Evolutionary conservation across 2,888 invertebrate genomes (phyloP), one percentile per base, ranked within the genome.

Genomic region (Caenorhabditis uteleia): DNA sequence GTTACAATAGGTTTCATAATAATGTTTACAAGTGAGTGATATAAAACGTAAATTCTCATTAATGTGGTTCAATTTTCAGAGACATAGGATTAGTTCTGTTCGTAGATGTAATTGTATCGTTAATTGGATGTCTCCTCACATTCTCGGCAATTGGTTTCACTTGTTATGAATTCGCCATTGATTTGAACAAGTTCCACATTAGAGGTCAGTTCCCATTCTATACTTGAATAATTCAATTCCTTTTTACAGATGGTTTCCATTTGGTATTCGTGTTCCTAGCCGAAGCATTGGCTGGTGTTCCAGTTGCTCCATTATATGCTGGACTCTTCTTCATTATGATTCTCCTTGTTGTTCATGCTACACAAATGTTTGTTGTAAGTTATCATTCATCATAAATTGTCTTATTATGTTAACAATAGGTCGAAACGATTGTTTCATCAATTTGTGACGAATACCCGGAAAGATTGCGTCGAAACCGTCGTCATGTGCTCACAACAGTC

Each of bases 241-340:
- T 5, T 25, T 27, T 38, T 68, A 36, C 48, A 72, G 78, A 77
- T 31, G 78, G 79, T 16, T 70, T 77, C 40, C 76, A 78, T 48
- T 84, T 92, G 68, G 91, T 91, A 0, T 91, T 92, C 80, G 90
- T 91, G 61, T 91, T 91, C n/a, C 91, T 91, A 82, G 91, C 91
- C 0, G 92, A 92, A 85, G 88, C 87, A 2, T 89, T 92, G 1
- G 88, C 91, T 1, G 88, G 70, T 40, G 85, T 92, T 65, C 91
- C 91, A 0, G 87, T 91, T 1, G 89, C 91, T 0, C 91, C 91
- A 1, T 86, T 91, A 8, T 91, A 91, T 90, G 90, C 91, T 6
- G 87, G 91, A 50, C 86, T 91, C 3, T 91, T 91, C 85, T 91
- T 91, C 84, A 88, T 90, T 51, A 91, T 83, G 80, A 61, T 83